Base-by-base conservation (phyloP, 2,888 invertebrate genomes). In the Tipula unca region DNA sequence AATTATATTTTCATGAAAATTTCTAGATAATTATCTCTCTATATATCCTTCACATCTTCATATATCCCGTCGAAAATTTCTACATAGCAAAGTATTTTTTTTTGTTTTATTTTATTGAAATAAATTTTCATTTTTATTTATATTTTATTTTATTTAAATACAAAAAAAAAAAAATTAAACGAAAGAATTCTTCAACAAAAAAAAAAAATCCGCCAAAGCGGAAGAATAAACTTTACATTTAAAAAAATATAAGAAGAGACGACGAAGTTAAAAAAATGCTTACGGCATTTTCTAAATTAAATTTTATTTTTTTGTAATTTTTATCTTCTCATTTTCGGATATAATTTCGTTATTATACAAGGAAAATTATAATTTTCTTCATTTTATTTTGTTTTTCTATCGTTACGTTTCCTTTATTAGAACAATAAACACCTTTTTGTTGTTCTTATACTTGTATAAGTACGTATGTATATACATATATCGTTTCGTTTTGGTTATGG, bases 261-360 rank as follows among this genome's bases (percentile, higher is more conserved):
- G 25, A 69, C 20, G 17, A 17, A 48, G 25, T 25, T 8, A 69
- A 25, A 25, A 69, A 69, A 69, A 48, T 3, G 69, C 69, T 69
- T 69, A 25, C 69, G 69, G 69, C 69, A 69, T 69, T 69, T 69
- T 69, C 25, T 25, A 69, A 69, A 69, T 69, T 25, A 69, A 69
- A 69, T 69, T 69, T 69, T 69, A 69, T 69, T 69, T 25, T 69
- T 69, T 69, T 69, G 69, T 69, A 69, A 69, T 69, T 69, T 69
- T 69, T 69, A 69, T 69, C 69, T 69, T 69, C 69, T 69, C 69
- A 69, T 69, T 69, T 69, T 69, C 25, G 69, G 69, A 69, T 69
- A 69, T 69, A 69, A 69, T 69, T 69, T 69, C 25, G 69, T 69
- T 69, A 69, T 69, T 69, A 25, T 69, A 69, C 69, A 69, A 69